phyloP scores from a whole-genome alignment of 2,797 vertebrate species.

The Dallia pectoralis region DNA sequence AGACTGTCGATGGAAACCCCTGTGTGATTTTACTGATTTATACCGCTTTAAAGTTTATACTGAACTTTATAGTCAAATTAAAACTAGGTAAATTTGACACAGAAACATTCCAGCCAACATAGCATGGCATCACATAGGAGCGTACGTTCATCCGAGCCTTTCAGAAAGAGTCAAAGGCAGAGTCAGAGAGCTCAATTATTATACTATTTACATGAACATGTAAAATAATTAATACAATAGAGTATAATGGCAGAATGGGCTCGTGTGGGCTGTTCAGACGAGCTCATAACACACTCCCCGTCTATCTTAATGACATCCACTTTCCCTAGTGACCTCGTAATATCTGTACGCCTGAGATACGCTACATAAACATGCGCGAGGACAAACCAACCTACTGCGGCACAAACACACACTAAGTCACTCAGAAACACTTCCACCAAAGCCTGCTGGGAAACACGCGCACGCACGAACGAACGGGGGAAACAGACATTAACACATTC shows the following conservation, averaged over 20 bases:
- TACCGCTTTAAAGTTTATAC: no score
- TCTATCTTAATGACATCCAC: conserved; percentile 60
- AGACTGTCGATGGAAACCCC: no score
- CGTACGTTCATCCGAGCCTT: background rate
- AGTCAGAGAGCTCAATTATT: background rate
- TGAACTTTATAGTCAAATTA: no score
- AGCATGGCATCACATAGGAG: no score
- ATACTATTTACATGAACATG: background rate
- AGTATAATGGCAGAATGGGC: conserved; percentile 34
- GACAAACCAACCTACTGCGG: conserved; percentile 34
- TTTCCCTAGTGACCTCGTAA: conserved; percentile 60
- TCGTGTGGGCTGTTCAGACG: conserved; percentile 28
- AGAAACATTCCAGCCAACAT: no score
- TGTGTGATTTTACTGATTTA: no score
- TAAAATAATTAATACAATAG: conserved; percentile 5
- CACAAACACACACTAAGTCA: conserved; percentile 23
- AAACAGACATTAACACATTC: conserved; percentile 14
- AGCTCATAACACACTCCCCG: conserved; percentile 67
- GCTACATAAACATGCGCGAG: background rate
- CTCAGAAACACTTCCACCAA: background rate
- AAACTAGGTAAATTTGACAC: background rate
- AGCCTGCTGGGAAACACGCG: background rate
- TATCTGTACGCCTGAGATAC: conserved; percentile 44
- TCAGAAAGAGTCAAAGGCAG: background rate
- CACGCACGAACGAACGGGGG: no score